These are phyloP conservation scores for Ascaphus truei DNA, from an alignment of 2,113 vertebrate genomes.

Conservation along the genomic window DNA sequence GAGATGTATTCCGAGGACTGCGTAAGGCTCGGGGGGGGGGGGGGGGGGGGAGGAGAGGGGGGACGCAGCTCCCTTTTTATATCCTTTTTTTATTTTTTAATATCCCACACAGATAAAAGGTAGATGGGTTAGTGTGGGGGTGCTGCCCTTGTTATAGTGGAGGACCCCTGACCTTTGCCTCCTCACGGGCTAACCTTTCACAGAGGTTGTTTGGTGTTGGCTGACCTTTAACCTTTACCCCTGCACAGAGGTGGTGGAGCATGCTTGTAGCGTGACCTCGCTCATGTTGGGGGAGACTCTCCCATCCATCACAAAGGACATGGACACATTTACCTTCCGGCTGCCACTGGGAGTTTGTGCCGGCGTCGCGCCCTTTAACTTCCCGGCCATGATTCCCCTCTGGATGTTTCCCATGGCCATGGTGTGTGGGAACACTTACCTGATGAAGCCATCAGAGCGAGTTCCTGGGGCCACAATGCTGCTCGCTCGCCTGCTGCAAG, in stretches of 20 bases:
- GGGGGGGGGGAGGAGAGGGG: too few species aligned
- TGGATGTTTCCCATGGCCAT: conserved; percentile 98
- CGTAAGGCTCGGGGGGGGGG: conserved; percentile 68
- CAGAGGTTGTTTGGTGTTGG: neutral
- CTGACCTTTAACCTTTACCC: conserved; percentile 17
- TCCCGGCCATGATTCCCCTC: conserved; percentile 96
- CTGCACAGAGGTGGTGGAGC: conserved; percentile 91
- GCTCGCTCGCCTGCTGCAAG: conserved; percentile 86
- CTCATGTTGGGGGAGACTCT: conserved; percentile 93
- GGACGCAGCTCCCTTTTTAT: too few species aligned
- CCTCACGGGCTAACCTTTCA: too few species aligned
- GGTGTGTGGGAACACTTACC: conserved; percentile 93
- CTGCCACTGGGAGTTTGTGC: conserved; percentile 90
- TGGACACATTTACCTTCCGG: conserved; percentile 91
- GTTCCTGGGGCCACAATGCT: conserved; percentile 90
- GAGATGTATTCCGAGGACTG: conserved; percentile 94
- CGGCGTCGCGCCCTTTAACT: conserved; percentile 93
- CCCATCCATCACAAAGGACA: conserved; percentile 93
- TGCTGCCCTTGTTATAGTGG: neutral
- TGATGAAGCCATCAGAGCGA: conserved; percentile 92
- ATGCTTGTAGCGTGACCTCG: conserved; percentile 91
- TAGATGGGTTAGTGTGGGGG: too few species aligned
- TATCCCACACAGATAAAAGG: too few species aligned
- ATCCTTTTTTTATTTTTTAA: too few species aligned
- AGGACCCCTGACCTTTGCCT: too few species aligned